phyloP scores from a whole-genome alignment of 64 coral and sea anemone genomes.

The Stichodactyla helianthus region DNA sequence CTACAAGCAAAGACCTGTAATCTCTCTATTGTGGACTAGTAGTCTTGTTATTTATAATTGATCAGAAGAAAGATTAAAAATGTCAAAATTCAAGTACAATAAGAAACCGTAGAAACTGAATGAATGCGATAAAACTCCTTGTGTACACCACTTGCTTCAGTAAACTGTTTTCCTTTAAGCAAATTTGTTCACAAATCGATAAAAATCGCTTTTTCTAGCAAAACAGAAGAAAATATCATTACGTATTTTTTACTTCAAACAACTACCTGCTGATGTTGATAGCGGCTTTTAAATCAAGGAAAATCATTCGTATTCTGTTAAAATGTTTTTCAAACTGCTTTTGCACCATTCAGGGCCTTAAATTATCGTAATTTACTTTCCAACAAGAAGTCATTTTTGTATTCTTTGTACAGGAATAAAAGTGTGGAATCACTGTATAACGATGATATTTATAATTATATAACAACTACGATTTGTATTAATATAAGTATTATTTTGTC shows the following conservation, averaged over 20 bases:
- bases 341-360: not conserved
- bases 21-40: not conserved
- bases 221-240: not conserved
- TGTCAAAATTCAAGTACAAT: slow-evolving; percentile 9
- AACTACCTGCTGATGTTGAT: not conserved
- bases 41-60: slow-evolving; percentile 1
- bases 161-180: not conserved
- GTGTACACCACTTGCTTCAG: not conserved
- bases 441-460: too few relatives aligned
- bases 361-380: too few relatives aligned
- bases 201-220: not conserved
- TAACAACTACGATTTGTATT: too few relatives aligned
- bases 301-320: not conserved
- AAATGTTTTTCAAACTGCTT: not conserved
- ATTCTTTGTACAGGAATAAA: too few relatives aligned
- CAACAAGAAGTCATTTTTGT: too few relatives aligned
- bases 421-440: too few relatives aligned
- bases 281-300: not conserved
- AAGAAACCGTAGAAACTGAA: not conserved
- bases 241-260: not conserved
- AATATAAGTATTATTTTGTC: too few relatives aligned
- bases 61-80: not conserved
- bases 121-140: not conserved
- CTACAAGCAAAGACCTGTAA: slow-evolving; percentile 17
- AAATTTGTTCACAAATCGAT: not conserved